Base-by-base conservation (phyloP, 2,113 vertebrate species). In the Mungos mungo region DNA sequence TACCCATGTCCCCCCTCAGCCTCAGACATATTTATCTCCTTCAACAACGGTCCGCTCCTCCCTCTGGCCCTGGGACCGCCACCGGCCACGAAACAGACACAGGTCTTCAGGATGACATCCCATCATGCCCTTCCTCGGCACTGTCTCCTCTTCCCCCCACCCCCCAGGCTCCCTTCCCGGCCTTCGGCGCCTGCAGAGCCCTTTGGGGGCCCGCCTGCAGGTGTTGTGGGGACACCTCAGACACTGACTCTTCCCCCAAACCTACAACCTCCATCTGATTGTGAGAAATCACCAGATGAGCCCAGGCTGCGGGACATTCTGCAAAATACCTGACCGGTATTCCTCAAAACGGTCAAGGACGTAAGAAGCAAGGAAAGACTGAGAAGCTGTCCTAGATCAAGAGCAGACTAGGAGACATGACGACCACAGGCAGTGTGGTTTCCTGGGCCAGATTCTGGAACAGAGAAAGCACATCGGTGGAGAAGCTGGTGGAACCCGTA, bases 111-210 rank as follows among this genome's bases (percentile, higher is more conserved):
- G 47, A 47, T 25, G 14, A 65, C 18, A 27, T 0, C 23, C 19
- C 45, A 2, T 11, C 27, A 18, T 5, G 12, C 4, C 68, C n/a
- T 19, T 66, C 76, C 23, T 29, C 7, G 52, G 76, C 15, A 25
- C 29, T 18, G 10, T 7, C 8, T 86, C 63, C 65, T 27, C 2
- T n/a, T 14, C 52, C 12, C 45, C 45, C 45, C 2, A 10, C 45
- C 60, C 65, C 27, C 33, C 21, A 7, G 60, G 69, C 69, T n/a
- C 27, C 41, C 82, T 85, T 21, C 66, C 29, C 57, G 5, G 72
- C 19, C 15, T n/a, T 2, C 0, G 0, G 47, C 21, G 25, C 38
- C 80, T 72, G 35, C 0, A 9, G 29, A 45, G 52, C 72, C 29
- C 29, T 65, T 1, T 6, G 68, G 50, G n/a, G 25, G 23, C 5